Evolutionary conservation across 2,113 vertebrate genomes (phyloP).

Genomic region (Ammodytes dubius): DNA sequence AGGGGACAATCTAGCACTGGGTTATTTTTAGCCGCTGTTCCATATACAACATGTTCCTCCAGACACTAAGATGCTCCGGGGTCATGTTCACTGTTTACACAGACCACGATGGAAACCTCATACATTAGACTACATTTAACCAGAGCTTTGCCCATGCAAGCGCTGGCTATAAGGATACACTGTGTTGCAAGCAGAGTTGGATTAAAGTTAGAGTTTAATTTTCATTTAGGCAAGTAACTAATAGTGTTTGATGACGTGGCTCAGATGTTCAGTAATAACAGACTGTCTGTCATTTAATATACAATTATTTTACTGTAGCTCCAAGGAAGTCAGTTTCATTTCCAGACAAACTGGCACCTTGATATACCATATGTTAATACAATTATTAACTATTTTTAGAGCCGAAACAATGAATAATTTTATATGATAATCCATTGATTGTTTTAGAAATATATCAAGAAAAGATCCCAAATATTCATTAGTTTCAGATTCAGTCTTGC

Average conservation of each 20-base stretch:
- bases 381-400: too few relatives aligned
- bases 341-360: background rate
- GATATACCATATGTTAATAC: too few relatives aligned
- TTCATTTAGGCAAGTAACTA: background rate
- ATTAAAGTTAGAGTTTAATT: background rate
- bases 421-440: too few relatives aligned
- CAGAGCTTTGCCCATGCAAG: background rate
- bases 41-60: conserved; percentile 73
- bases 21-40: conserved; percentile 78
- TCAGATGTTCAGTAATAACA: background rate
- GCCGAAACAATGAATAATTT: background rate
- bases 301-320: background rate
- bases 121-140: conserved; percentile 7
- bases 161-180: background rate
- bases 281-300: background rate
- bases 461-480: too few relatives aligned
- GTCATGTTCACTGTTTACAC: conserved; percentile 69
- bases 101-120: conserved; percentile 51
- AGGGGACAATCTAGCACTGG: conserved; percentile 33
- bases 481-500: too few relatives aligned
- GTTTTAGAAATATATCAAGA: too few relatives aligned
- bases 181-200: background rate
- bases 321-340: background rate
- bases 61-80: conserved; percentile 65
- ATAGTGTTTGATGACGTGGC: background rate